Evolutionary conservation across 53 echinoderm and acorn worm species (phyloP), one percentile per base, ranked within the genome.

Genomic region (Apostichopus leukothele): DNA sequence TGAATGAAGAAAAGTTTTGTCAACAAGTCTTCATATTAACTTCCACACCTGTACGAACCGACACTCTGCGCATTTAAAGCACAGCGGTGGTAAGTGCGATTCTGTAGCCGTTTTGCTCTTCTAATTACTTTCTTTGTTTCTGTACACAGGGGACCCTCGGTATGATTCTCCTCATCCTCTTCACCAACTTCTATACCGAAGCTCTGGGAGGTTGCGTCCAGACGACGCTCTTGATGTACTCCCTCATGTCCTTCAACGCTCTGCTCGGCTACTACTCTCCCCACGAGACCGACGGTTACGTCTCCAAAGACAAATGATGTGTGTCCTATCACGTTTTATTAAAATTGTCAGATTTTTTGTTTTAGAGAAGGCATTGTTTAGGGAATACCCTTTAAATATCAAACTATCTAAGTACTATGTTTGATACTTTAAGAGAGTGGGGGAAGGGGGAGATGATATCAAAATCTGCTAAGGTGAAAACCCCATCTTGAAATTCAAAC

Each of bases 211-310:
- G 91, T 50, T 73, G 76, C 27, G 89, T 61, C 67, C 88, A 88
- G 73, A 5, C 81, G 6, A 60, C 76, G 3, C 83, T 90, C 84
- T 9, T 90, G 6, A 10, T 90, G 51, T 87, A 81, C 52, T 52
- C 79, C 7, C 51, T 83, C 11, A 86, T 91, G 71, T 67, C 75
- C 13, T 75, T 93, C 81, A 96, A 96, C 50, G 92, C 96, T 9
- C 80, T 92, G 19, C 86, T 91, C 67, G 96, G 96, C 19, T 93
- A 89, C 84, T 90, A 89, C 51, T 91, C 94, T 57, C 94, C 96
- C 12, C 94, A 93, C 52, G 94, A 96, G 89, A 93, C 94, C 0
- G 92, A 91, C 6, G 73, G 90, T 23, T 93, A 93, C 92, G 85
- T 85, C 51, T 76, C 77, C 77, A 85, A 85, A 67, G 66, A 85